Evolutionary conservation across 30 jellyfish, hydroid and myxozoan genomes (phyloP), one percentile per base, ranked within the genome.

Genomic region (Hydractinia echinata): DNA sequence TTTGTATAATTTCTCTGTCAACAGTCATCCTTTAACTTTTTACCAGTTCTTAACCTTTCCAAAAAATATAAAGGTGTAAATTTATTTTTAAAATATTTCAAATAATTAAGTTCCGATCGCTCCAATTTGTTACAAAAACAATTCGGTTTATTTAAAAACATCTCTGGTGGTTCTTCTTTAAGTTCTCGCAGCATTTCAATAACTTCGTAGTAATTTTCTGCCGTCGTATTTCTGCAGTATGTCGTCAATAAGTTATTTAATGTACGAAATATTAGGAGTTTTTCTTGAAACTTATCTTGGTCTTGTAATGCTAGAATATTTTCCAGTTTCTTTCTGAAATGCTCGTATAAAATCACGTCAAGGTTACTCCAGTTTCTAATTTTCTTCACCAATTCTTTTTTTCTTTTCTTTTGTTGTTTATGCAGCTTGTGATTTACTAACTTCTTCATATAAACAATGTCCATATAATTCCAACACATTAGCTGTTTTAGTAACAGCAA

Each of bases 381-480:
- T 61, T 61, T 76, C 48, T 77, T 21, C 10, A 18, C n/a, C 56
- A 82, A 86, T 82, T 82, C 91, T 52, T 73, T 77, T 15, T 85
- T 81, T 19, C 10, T 71, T 30, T 30, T 58, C n/a, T 69, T 56
- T 53, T 67, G 79, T 48, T 87, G 67, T 54, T 50, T 56, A 50
- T 87, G 96, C 10, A 79, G 82, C 50, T 44, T 52, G 18, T 54
- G 50, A 54, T 88, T 81, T 5, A 79, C 90, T 54, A 79, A 68
- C 68, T 81, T 73, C 67, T 76, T 83, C 76, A 72, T 61, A 77
- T 89, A 83, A 67, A 89, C 93, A 15, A 89, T 18, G 61, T 89
- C 97, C 61, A 84, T 80, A 19, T 73, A 85, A 7, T 66, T 82
- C 97, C 95, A 89, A 39, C 84, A 79, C 66, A 89, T 62, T 13